phyloP scores from a whole-genome alignment of 1,140 invertebrate species.

The Schlechtendalia chinensis region DNA sequence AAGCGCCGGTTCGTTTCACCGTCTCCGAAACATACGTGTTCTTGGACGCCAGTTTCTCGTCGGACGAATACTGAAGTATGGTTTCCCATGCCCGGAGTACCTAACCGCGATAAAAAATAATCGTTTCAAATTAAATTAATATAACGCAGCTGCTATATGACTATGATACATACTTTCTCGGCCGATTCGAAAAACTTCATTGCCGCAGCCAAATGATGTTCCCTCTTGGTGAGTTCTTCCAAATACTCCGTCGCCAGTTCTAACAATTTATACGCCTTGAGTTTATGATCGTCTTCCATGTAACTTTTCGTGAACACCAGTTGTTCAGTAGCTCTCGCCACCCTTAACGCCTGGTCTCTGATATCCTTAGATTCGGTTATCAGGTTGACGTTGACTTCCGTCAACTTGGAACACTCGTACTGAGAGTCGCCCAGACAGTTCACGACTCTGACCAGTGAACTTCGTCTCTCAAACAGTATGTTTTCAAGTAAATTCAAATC shows the following conservation, averaged over 20 bases:
- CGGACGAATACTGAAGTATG: slow-evolving; percentile 41
- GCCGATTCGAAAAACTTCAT: slow-evolving; percentile 74
- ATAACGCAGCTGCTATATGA: slow-evolving; percentile 52
- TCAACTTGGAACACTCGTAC: slow-evolving; percentile 67
- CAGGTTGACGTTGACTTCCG: slow-evolving; percentile 70
- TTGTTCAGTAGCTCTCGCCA: slow-evolving; percentile 76
- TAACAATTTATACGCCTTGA: slow-evolving; percentile 71
- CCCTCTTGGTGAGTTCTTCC: slow-evolving; percentile 69
- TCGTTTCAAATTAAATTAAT: not conserved
- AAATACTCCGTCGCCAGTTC: slow-evolving; percentile 72
- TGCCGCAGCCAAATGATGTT: slow-evolving; percentile 66
- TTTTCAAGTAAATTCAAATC: slow-evolving; percentile 71
- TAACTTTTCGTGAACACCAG: slow-evolving; percentile 69
- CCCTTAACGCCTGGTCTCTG: slow-evolving; percentile 72
- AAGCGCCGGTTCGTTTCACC: slow-evolving; percentile 43
- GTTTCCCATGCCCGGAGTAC: slow-evolving; percentile 40
- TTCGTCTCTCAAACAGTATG: slow-evolving; percentile 59
- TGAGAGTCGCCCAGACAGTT: slow-evolving; percentile 68
- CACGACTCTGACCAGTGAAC: slow-evolving; percentile 57
- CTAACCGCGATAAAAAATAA: not conserved
- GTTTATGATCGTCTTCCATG: slow-evolving; percentile 69
- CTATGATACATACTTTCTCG: slow-evolving; percentile 61
- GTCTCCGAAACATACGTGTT: slow-evolving; percentile 23
- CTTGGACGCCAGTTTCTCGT: slow-evolving; percentile 32
- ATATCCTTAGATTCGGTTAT: slow-evolving; percentile 70